These are phyloP conservation scores for Camelus bactrianus DNA, from an alignment of 2,113 vertebrate genomes.

Conservation along the genomic window DNA sequence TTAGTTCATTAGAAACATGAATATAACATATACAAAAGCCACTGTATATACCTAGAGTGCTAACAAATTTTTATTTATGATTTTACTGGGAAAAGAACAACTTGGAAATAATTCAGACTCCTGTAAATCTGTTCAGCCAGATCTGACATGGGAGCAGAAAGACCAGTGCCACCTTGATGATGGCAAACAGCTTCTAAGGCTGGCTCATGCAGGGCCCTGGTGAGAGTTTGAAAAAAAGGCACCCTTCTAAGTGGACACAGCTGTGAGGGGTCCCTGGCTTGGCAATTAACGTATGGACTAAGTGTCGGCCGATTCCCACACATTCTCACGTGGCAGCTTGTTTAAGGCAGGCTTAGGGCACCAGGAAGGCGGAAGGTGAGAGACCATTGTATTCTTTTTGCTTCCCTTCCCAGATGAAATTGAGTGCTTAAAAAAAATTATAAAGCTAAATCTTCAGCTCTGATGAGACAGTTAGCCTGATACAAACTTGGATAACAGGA, in stretches of 20 bases:
- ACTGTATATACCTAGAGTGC: not conserved
- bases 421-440: not conserved
- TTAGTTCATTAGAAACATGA: not conserved
- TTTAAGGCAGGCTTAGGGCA: not conserved
- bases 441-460: not conserved
- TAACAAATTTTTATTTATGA: not conserved
- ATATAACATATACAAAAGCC: constrained; percentile 8
- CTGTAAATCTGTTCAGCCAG: not conserved
- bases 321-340: not conserved
- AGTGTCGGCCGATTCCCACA: not conserved
- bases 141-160: not conserved
- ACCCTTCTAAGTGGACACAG: not conserved
- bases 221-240: not conserved
- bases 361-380: not conserved
- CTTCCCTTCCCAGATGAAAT: not conserved
- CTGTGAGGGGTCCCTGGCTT: not conserved
- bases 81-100: not conserved
- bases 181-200: not conserved
- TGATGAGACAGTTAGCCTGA: not conserved
- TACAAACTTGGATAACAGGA: not conserved
- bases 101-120: constrained; percentile 35
- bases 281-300: not conserved
- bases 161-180: not conserved
- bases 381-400: not conserved
- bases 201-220: not conserved